Evolutionary conservation across 2,113 vertebrate genomes (phyloP).

Genomic region (Antigone vipio): DNA sequence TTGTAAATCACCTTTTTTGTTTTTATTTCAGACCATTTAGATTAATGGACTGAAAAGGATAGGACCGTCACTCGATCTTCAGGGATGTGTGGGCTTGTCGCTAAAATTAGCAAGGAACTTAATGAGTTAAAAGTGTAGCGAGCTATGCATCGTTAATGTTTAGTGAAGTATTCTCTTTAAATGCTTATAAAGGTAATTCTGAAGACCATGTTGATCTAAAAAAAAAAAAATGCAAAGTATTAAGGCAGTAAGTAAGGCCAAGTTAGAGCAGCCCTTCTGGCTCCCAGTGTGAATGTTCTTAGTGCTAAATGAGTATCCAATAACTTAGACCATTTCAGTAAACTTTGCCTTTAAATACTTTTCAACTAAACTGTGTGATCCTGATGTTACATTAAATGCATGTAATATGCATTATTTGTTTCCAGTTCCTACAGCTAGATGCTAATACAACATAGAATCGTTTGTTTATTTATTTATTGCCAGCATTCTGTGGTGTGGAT

Average conservation of each 20-base stretch:
- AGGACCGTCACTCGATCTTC: fast-evolving
- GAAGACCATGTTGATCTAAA: background rate
- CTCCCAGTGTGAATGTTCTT: fast-evolving
- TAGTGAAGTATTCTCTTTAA: fast-evolving
- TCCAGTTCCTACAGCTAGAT: background rate
- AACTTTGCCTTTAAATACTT: background rate
- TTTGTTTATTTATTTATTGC: background rate
- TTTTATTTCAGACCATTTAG: background rate
- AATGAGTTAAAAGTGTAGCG: background rate
- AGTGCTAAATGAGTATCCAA: fast-evolving
- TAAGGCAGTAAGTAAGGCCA: background rate
- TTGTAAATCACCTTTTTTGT: fast-evolving
- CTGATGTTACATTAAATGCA: fast-evolving
- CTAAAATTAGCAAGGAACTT: too few relatives aligned
- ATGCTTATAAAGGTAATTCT: too few relatives aligned
- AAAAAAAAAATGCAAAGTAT: background rate
- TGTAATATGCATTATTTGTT: background rate
- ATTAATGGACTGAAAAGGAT: fast-evolving
- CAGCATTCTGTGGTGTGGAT: background rate
- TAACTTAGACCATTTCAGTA: background rate
- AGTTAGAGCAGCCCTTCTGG: background rate
- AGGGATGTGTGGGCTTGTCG: fast-evolving
- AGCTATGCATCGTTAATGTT: fast-evolving
- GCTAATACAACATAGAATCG: background rate
- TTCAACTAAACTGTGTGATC: fast-evolving